Conservation (phyloP, 2,113 vertebrate genomes). For the Psittacara wagleri region DNA sequence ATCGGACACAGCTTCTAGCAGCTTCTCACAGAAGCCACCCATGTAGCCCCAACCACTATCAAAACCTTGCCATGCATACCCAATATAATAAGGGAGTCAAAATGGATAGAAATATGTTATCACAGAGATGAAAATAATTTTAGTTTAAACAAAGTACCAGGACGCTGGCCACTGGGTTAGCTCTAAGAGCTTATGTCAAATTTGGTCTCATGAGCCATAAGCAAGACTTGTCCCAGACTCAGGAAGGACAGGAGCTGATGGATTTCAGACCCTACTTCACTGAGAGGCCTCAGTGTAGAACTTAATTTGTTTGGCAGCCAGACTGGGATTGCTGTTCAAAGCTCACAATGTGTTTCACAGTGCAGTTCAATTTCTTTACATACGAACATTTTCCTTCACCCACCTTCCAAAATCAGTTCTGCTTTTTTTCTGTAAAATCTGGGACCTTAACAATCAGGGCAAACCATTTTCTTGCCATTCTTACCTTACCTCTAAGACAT, state of each 20-base stretch:
- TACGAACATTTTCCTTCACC: neutral
- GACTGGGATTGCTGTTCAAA: neutral
- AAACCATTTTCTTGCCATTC: neutral
- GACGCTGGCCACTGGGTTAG: neutral
- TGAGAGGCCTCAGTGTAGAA: neutral
- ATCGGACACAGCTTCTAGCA: neutral
- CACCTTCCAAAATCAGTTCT: neutral
- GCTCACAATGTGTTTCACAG: neutral
- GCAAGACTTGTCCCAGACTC: neutral
- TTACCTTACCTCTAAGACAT: neutral
- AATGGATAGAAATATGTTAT: neutral
- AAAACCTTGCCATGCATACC: neutral
- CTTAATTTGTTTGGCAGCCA: neutral
- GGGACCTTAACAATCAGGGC: neutral
- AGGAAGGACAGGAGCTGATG: neutral
- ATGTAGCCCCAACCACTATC: neutral
- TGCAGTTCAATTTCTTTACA: neutral
- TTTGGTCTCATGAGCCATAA: fast-evolving
- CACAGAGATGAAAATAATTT: neutral
- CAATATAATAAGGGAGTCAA: neutral
- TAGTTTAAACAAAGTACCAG: neutral
- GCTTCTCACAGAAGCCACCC: neutral
- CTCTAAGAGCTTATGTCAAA: neutral
- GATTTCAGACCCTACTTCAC: neutral
- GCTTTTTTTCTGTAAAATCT: neutral